Evolutionary conservation across 2,888 invertebrate species (phyloP).

Genomic region (Xestia c-nigrum): DNA sequence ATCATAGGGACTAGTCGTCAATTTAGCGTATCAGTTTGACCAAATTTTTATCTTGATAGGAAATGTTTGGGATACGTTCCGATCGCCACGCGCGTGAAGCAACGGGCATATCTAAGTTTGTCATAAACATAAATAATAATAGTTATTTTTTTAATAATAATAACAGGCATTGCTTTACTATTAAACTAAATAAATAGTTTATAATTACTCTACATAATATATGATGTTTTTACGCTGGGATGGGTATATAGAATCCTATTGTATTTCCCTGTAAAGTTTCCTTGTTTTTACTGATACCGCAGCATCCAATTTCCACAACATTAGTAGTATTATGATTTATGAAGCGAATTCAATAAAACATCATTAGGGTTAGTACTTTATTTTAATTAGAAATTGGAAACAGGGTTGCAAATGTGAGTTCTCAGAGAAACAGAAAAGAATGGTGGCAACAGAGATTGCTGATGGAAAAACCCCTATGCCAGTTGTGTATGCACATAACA

Average conservation of each 20-base stretch:
- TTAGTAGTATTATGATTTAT: slow-evolving; percentile 6
- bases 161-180: neutral
- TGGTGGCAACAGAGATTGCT: neutral
- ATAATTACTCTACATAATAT: slow-evolving; percentile 20
- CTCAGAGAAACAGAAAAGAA: neutral
- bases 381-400: neutral
- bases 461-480: neutral
- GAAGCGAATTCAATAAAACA: neutral
- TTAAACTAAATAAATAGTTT: slow-evolving; percentile 16
- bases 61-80: neutral
- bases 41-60: neutral
- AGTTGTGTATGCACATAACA: neutral
- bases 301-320: slow-evolving; percentile 24
- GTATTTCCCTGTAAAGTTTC: slow-evolving; percentile 53
- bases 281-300: slow-evolving; percentile 35
- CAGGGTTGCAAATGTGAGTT: neutral
- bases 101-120: too few species aligned
- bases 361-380: neutral
- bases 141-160: slow-evolving; percentile 3
- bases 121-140: neutral
- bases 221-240: slow-evolving; percentile 37
- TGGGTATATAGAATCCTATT: slow-evolving; percentile 1
- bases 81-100: neutral
- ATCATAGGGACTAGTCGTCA: too few species aligned
- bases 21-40: neutral